Evolutionary conservation across 2,888 invertebrate genomes (phyloP).

Genomic region (Peribatodes rhomboidaria): DNA sequence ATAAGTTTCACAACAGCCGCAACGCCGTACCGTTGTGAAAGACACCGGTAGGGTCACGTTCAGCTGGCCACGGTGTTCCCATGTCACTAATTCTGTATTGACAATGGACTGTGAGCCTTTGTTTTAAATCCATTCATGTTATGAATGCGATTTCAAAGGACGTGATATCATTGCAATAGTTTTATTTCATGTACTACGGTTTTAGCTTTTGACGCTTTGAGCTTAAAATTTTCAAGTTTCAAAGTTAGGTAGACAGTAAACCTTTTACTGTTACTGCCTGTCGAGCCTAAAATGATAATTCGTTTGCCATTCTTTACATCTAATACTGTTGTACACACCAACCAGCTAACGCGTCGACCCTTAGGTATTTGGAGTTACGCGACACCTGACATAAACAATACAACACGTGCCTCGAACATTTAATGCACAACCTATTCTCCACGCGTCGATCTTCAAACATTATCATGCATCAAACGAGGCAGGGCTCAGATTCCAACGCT

Average conservation of each 20-base stretch:
- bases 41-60: slow-evolving; percentile 26
- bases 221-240: background rate
- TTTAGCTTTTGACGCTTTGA: background rate
- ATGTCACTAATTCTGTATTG: slow-evolving; percentile 22
- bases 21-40: slow-evolving; percentile 46
- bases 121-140: slow-evolving; percentile 4
- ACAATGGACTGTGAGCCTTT: slow-evolving; percentile 26
- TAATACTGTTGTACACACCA: too few species aligned
- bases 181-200: background rate
- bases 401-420: too few species aligned
- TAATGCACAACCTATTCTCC: too few species aligned
- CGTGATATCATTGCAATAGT: background rate
- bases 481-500: background rate
- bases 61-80: slow-evolving; percentile 35
- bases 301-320: background rate
- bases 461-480: background rate
- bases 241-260: too few species aligned
- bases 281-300: too few species aligned
- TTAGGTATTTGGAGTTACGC: too few species aligned
- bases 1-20: slow-evolving; percentile 57
- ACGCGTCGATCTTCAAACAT: too few species aligned
- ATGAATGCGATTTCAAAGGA: slow-evolving; percentile 13
- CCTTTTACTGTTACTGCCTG: too few species aligned
- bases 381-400: too few species aligned
- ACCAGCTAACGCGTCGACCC: too few species aligned